phyloP scores from a whole-genome alignment of 1,140 invertebrate species.

The Caenorhabditis tropicalis region DNA sequence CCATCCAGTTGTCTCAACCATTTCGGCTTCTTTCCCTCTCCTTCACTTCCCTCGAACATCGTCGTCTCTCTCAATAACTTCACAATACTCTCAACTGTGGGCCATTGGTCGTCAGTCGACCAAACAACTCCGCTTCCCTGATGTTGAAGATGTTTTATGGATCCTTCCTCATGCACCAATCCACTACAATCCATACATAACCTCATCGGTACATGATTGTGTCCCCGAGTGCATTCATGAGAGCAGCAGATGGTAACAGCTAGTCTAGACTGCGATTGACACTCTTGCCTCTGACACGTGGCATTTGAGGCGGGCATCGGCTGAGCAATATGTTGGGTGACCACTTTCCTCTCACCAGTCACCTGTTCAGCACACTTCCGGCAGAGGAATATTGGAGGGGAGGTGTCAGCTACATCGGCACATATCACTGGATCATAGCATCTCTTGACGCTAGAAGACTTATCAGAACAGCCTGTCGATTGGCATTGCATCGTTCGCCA shows the following conservation, averaged over 20 bases:
- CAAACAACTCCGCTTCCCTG: constrained; percentile 60
- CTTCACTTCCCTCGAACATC: constrained; percentile 68
- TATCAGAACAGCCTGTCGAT: constrained; percentile 53
- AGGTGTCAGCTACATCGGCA: constrained; percentile 80
- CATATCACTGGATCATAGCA: constrained; percentile 75
- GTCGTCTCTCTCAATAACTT: constrained; percentile 77
- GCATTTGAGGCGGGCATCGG: constrained; percentile 82
- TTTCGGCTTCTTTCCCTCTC: constrained; percentile 71
- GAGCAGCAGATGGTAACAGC: constrained; percentile 95
- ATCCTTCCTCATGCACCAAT: constrained; percentile 54
- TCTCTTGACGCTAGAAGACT: constrained; percentile 72
- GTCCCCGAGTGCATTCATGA: constrained; percentile 92
- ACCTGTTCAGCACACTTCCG: constrained; percentile 94
- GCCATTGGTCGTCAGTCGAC: constrained; percentile 75
- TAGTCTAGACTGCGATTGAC: constrained; percentile 87
- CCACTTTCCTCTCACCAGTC: constrained; percentile 70
- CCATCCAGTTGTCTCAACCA: constrained; percentile 72
- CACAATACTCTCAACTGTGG: constrained; percentile 94
- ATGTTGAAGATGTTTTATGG: constrained; percentile 62
- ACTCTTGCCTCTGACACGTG: constrained; percentile 72
- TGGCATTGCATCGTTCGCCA: constrained; percentile 64
- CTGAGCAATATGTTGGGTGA: constrained; percentile 78
- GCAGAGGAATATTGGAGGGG: constrained; percentile 92
- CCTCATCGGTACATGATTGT: constrained; percentile 93
- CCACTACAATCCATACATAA: constrained; percentile 78